Base-by-base conservation (phyloP, 2,113 vertebrate species). In the Xenopus borealis region DNA sequence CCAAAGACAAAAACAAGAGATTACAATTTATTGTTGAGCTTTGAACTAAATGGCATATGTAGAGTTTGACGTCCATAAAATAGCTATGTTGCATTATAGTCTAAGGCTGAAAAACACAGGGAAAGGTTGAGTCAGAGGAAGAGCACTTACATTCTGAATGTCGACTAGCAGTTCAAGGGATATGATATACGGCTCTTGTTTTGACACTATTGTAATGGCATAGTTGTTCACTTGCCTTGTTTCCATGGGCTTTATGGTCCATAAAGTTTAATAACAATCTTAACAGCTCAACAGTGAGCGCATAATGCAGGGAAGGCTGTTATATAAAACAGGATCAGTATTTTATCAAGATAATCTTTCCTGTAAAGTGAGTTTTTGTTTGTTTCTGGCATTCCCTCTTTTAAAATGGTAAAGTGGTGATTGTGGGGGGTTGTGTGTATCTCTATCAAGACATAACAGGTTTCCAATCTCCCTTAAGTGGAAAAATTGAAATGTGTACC, bases 211-310 rank as follows among this genome's bases (percentile, higher is more conserved):
- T 80, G 79, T 89, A 88, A 89, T 86, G 86, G 86, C 81, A 77
- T 78, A 82, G 82, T 81, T 85, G 83, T 75, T 88, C 87, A 69
- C 82, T 87, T 88, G 81, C 85, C 89, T 90, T 89, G 86, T 91
- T 89, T 89, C 88, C 79, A 61, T 77, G 81, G 85, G 85, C 85
- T 89, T 91, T 91, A 92, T 89, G 91, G 90, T 85, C 90, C 91
- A 92, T 92, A 90, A 91, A 91, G 88, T 90, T 93, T 91, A 90
- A 90, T 92, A 91, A 89, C 86, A 91, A 88, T 86, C 86, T 88
- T 85, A 91, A 89, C 86, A 88, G 90, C 84, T 82, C 85, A 89
- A 83, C 78, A 85, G 88, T 85, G 83, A 85, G 63, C 80, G 82
- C 81, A 78, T 62, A 40, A 80, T 82, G 81, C 85, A 72, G 69